Conservation (phyloP, 2,113 vertebrate species). For the Leuciscus idus region DNA sequence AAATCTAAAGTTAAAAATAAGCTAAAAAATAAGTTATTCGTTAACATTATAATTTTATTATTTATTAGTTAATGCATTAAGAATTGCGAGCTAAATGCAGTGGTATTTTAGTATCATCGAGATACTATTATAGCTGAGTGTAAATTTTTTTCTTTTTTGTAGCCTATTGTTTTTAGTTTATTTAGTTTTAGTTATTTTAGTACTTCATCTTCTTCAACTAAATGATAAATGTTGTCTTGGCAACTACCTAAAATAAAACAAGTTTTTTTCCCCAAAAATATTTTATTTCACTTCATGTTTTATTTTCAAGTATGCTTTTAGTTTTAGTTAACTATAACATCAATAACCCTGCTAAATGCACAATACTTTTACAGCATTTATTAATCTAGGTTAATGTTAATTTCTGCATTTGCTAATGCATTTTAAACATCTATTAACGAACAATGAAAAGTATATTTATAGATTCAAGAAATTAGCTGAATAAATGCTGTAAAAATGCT, state of each 20-base stretch:
- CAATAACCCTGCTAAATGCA: background rate
- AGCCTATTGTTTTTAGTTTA: background rate
- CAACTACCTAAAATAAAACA: background rate
- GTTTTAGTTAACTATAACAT: background rate
- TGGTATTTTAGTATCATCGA: background rate
- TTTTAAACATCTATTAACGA: background rate
- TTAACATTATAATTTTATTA: too few relatives aligned
- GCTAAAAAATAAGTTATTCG: background rate
- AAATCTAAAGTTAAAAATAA: background rate
- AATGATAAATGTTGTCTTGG: background rate
- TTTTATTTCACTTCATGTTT: background rate
- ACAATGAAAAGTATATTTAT: background rate
- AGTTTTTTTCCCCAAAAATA: background rate
- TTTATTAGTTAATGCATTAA: background rate
- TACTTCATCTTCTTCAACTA: background rate
- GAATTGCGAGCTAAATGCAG: background rate
- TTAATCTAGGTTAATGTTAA: background rate
- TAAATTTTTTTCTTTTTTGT: too few relatives aligned
- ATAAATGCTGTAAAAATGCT: background rate
- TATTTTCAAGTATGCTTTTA: background rate
- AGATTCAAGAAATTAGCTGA: background rate
- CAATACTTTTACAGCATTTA: background rate
- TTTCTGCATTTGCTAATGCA: background rate
- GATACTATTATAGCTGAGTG: too few relatives aligned
- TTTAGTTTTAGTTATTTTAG: background rate